Base-by-base conservation (phyloP, 2,888 invertebrate genomes). In the Caenorhabditis sp. region DNA sequence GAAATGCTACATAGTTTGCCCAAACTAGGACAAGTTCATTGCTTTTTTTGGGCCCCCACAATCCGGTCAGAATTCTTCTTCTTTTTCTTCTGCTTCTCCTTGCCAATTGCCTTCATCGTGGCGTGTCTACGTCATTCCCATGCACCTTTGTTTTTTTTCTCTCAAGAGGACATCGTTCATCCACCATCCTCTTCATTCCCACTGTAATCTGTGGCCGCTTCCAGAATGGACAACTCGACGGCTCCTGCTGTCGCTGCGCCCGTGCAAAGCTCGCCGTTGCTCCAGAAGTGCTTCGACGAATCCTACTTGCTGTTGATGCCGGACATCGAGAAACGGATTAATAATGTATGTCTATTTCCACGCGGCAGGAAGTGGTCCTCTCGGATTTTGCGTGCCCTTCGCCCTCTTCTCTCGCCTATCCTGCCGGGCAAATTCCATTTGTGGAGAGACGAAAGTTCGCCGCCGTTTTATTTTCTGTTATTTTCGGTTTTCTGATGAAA, bases 261-360 rank as follows among this genome's bases (percentile, higher is more conserved):
- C 11, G 37, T 56, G 11, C 55, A 37, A 27, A 22, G 48, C 20
- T 68, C 74, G 32, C 61, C 74, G 15, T 53, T 80, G n/a, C 45
- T 48, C n/a, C 58, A 74, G 26, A 76, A 74, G 72, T 81, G 81
- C 71, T 79, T 78, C 46, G 73, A 77, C 48, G 55, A 59, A 15
- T 39, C 55, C 24, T 56, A 53, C 37, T 35, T 77, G 56, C 35
- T 78, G 26, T 46, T 81, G 56, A 81, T 81, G 81, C 55, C 66
- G 41, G 72, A 79, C 43, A 70, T 81, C 63, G 81, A 81, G 68
- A 81, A 79, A 56, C 46, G 59, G 26, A 81, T 81, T 62, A 81
- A 79, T 73, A 78, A 78, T 53, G 81, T 81, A 55, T 68, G 76
- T 73, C 39, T 59, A 55, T 61, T 45, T 39, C 48, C 48, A 48